phyloP scores from a whole-genome alignment of 2,797 vertebrate species.

The Lepilemur ruficaudatus region DNA sequence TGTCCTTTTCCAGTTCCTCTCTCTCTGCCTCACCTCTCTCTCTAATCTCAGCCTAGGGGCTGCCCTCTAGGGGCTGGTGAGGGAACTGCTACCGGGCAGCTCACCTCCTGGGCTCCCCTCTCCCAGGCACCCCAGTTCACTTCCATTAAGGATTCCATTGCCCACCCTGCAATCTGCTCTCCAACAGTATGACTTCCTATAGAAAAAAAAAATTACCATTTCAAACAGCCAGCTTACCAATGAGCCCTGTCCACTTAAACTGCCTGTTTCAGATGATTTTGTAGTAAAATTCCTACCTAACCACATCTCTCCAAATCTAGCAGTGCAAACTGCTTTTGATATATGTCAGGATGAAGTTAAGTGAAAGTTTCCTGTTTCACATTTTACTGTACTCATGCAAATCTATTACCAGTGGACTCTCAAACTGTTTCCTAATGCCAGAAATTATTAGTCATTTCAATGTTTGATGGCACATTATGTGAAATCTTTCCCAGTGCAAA shows the following conservation, averaged over 20 bases:
- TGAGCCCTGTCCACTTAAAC: neutral
- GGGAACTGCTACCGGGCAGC: neutral
- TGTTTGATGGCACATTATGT: slow-evolving; percentile 34
- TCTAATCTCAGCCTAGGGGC: neutral
- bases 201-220: neutral
- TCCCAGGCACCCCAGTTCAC: neutral
- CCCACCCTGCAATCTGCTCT: neutral
- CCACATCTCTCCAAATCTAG: neutral
- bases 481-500: slow-evolving; percentile 39
- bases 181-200: neutral
- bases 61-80: neutral
- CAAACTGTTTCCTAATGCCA: slow-evolving; percentile 48
- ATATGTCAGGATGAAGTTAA: slow-evolving; percentile 15
- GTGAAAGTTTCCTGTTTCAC: slow-evolving; percentile 61
- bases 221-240: neutral
- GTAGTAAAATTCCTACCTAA: slow-evolving; percentile 25
- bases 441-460: slow-evolving; percentile 46
- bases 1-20: neutral
- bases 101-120: neutral
- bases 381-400: slow-evolving; percentile 64
- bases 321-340: slow-evolving; percentile 19
- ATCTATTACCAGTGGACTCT: neutral
- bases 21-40: neutral
- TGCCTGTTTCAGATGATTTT: neutral
- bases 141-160: neutral